phyloP scores from a whole-genome alignment of 2,797 vertebrate species.

The Ciconia nigra region DNA sequence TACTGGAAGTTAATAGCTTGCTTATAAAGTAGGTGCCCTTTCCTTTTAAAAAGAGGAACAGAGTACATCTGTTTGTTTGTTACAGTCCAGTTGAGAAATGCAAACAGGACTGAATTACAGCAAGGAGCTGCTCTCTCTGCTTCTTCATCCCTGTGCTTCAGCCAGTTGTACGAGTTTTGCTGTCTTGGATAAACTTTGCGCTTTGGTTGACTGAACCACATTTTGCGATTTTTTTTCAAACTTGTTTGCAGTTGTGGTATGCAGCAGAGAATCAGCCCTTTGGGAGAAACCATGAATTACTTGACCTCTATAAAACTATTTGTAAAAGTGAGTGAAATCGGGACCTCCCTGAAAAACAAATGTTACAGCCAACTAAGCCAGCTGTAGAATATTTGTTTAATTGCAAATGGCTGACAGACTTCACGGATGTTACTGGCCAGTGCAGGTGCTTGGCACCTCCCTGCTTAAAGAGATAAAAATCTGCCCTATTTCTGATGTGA shows the following conservation, averaged over 20 bases:
- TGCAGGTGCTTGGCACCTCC: neutral
- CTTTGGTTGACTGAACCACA: neutral
- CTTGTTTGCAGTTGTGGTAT: neutral
- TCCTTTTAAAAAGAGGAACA: neutral
- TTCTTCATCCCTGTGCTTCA: neutral
- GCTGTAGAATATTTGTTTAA: neutral
- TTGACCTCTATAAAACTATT: slow-evolving; percentile 21
- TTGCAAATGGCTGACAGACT: neutral
- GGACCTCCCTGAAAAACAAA: slow-evolving; percentile 27
- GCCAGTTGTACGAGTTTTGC: neutral
- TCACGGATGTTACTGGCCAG: neutral
- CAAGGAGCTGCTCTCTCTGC: neutral
- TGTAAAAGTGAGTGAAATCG: neutral
- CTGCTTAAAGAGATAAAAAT: neutral
- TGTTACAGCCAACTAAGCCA: neutral
- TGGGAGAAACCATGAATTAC: neutral
- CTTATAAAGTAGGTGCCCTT: neutral
- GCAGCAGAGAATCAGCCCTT: neutral
- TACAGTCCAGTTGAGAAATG: neutral
- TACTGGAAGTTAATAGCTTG: neutral
- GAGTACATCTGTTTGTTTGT: neutral
- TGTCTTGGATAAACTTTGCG: neutral
- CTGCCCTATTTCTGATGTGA: neutral
- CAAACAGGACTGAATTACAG: neutral
- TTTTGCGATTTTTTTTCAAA: neutral